Evolutionary conservation across 2,888 invertebrate genomes (phyloP).

Genomic region (Colletes collaris): DNA sequence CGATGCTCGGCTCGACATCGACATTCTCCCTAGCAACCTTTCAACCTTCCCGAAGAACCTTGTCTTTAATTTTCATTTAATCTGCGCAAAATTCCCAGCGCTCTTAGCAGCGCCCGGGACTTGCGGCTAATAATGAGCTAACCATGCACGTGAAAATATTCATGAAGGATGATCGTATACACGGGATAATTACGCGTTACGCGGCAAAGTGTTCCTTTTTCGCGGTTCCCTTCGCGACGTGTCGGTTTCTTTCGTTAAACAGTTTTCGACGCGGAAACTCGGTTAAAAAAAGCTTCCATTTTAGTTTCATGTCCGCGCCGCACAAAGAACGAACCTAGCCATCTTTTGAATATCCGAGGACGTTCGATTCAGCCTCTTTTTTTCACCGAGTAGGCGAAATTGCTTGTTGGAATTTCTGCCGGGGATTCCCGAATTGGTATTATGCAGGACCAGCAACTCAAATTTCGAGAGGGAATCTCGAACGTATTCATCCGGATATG

Average conservation of each 20-base stretch:
- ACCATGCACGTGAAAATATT: constrained; percentile 33
- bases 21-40: neutral
- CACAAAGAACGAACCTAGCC: neutral
- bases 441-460: constrained; percentile 3
- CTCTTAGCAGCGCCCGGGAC: neutral
- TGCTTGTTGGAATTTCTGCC: constrained; percentile 20
- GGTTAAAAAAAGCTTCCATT: constrained; percentile 8
- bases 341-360: constrained; percentile 9
- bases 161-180: constrained; percentile 33
- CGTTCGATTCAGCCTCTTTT: constrained; percentile 1
- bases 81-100: constrained; percentile 17
- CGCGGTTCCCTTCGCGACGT: neutral
- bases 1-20: too few relatives aligned
- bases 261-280: too few relatives aligned
- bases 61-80: constrained; percentile 45
- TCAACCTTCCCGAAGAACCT: constrained; percentile 3
- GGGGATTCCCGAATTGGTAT: constrained; percentile 18
- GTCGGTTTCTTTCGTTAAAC: neutral
- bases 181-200: constrained; percentile 29
- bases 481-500: neutral
- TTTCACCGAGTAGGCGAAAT: constrained; percentile 19
- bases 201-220: constrained; percentile 3
- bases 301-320: constrained; percentile 4
- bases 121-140: constrained; percentile 17
- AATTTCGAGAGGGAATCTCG: constrained; percentile 27